A percentile compares a stretch with the other conserved stretches of the same genome.
phyloP scores from a whole-genome alignment of 2,888 invertebrate species.

The Dimorphilus gyrociliatus region DNA sequence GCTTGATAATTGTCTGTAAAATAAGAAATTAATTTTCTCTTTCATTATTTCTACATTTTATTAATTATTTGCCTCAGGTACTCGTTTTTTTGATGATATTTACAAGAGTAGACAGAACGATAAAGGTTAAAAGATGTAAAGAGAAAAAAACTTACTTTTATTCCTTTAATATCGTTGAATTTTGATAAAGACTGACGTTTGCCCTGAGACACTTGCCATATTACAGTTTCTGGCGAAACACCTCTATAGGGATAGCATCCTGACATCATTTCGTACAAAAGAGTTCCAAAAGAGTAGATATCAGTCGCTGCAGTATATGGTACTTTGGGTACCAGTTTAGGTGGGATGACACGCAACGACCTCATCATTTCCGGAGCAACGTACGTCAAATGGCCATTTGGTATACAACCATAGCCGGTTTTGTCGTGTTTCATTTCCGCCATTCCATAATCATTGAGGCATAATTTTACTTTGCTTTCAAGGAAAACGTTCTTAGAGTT shows the following conservation, averaged over 20 bases:
- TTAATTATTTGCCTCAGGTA: too few species aligned
- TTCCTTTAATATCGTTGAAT: slow-evolving; percentile 24
- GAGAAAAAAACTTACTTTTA: slow-evolving; percentile 20
- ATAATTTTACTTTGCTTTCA: slow-evolving; percentile 37
- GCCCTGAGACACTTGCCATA: slow-evolving; percentile 90
- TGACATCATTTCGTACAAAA: slow-evolving; percentile 88
- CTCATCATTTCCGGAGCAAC: slow-evolving; percentile 85
- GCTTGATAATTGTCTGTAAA: slow-evolving; percentile 24
- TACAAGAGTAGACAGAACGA: too few species aligned
- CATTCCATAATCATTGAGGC: slow-evolving; percentile 37
- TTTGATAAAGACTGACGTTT: slow-evolving; percentile 19
- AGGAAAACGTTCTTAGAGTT: slow-evolving; percentile 39
- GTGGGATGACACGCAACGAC: slow-evolving; percentile 45
- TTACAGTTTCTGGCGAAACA: slow-evolving; percentile 71
- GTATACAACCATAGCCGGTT: slow-evolving; percentile 24
- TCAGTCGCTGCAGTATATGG: slow-evolving; percentile 80
- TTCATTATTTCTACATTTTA: too few species aligned
- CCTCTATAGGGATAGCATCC: slow-evolving; percentile 89
- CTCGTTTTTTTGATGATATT: too few species aligned
- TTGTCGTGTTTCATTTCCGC: slow-evolving; percentile 19
- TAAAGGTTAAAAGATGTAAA: not conserved
- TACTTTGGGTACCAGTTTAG: slow-evolving; percentile 48
- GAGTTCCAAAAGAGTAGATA: slow-evolving; percentile 89
- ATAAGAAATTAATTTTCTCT: not conserved
- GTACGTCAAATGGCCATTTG: slow-evolving; percentile 45